Evolutionary conservation across 2,797 vertebrate species (phyloP), one percentile per base, ranked within the genome.

Genomic region (Echiichthys vipera): DNA sequence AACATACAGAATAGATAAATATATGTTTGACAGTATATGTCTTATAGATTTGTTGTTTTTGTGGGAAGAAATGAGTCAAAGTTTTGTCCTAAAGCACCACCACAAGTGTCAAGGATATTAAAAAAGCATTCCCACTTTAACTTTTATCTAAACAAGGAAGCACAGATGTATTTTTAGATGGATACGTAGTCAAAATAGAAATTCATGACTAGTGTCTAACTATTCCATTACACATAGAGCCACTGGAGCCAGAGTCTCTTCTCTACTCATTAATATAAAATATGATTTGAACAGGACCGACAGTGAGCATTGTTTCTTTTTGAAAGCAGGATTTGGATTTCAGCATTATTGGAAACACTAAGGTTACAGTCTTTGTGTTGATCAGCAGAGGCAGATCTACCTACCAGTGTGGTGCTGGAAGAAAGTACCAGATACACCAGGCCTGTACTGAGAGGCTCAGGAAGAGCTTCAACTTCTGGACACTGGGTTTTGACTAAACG

Each of bases 131-230:
- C n/a, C 0, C 27, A 32, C n/a, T 32, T 51, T 11, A 43, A 27
- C 29, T 20, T 50, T 40, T 9, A 34, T 54, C 29, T 49, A 12
- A 55, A 40, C 18, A 10, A 49, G 22, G 57, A 67, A 40, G 49
- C 11, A 20, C 0, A 11, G 14, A n/a, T 10, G 4, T 8, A 43
- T 50, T 64, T 55, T 43, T 56, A 57, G 49, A 67, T 34, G 37
- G 25, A 46, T 34, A 6, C 13, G 14, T 10, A 30, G 40, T 55
- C 36, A 27, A 47, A 71, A 77, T 47, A 71, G 46, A 65, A 57
- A 42, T 29, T 6, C 39, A 18, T 34, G 50, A 57, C 62, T 20
- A 32, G 1, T 58, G 36, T 10, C 10, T 5, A 29, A 45, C 18
- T 54, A 12, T 56, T 62, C 49, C 12, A 18, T 24, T 53, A n/a